Base-by-base conservation (phyloP, 2,797 vertebrate species). In the Lagorchestes hirsutus region DNA sequence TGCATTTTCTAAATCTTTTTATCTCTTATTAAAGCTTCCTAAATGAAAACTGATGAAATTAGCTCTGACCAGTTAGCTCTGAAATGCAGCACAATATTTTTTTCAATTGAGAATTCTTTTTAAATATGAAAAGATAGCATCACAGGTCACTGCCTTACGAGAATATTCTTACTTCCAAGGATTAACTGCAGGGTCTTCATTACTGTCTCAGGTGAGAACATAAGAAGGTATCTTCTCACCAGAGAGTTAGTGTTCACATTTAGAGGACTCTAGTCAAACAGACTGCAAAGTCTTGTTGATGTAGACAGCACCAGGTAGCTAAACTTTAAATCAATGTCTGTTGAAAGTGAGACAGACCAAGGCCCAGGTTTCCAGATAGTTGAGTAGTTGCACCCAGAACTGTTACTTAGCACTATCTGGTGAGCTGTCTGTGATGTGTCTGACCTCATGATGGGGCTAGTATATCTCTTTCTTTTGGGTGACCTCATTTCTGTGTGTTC, bases 21-120 rank as follows among this genome's bases (percentile, higher is more conserved):
- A 16, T 55, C n/a, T 93, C 95, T 92, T 96, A 90, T 82, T 82
- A 96, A 91, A 95, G 58, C 40, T 96, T 97, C 93, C n/a, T 94
- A 91, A 95, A 93, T 91, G 57, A 93, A 95, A 90, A 92, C 54
- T 92, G 91, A 96, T 58, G 92, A 95, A 93, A 91, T 52, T 52
- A 52, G 6, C 52, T 52, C 52, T 52, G 52, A 52, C 91, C 54
- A 95, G 94, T 97, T 93, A 59, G 90, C 57, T 92, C 93, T 93
- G 95, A 97, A 90, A 92, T 90, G 57, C 1, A 34, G 27, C 0
- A 54, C 92, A 91, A 52, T 90, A n/a, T 13, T 22, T 91, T 93
- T 91, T 90, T 54, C 58, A 90, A 95, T 34, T 87, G 50, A 94
- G 58, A 57, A 62, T 87, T 74, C 62, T 91, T 50, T 91, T 56